Base-by-base conservation (phyloP, 2,797 vertebrate species). In the Huso huso region DNA sequence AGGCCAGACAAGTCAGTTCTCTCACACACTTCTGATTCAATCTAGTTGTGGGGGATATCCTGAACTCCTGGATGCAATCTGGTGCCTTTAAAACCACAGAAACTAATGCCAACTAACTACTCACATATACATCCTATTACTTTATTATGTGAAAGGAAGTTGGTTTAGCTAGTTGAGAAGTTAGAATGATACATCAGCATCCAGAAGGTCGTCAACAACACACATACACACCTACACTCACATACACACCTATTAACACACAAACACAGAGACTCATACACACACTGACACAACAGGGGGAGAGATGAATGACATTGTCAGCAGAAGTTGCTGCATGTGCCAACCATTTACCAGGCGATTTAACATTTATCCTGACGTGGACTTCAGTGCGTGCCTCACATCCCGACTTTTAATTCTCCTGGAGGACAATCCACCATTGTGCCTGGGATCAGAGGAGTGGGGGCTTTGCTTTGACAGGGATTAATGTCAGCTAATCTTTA, bases 261-360 rank as follows among this genome's bases (percentile, higher is more conserved):
- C 57, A 53, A 13, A 57, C 53, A 61, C 61, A 15, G n/a, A 65
- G 49, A 66, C 51, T 49, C 51, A 67, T 51, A 10, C 68, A 10
- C 50, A 70, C 66, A 76, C 66, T 52, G 67, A 58, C 65, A 69
- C 75, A 80, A 71, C 3, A 84, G 82, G 73, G 73, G 83, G 80
- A 84, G 82, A 83, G 79, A 83, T 73, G 72, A 78, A 84, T 84
- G 85, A 87, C 84, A 85, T 86, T 89, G 84, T 85, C 79, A 86
- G 80, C 80, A 78, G 81, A 6, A n/a, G 55, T 12, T 11, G 55
- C 55, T n/a, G 55, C 9, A 8, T 72, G 69, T 76, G 77, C 76
- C 70, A 75, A 71, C 75, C 74, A 73, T 84, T 81, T 87, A 86
- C 83, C 84, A 87, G 85, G 81, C 83, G 82, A 77, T 79, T 83